Evolutionary conservation across 2,113 vertebrate species (phyloP), one percentile per base, ranked within the genome.

Genomic region (Lates calcarifer): DNA sequence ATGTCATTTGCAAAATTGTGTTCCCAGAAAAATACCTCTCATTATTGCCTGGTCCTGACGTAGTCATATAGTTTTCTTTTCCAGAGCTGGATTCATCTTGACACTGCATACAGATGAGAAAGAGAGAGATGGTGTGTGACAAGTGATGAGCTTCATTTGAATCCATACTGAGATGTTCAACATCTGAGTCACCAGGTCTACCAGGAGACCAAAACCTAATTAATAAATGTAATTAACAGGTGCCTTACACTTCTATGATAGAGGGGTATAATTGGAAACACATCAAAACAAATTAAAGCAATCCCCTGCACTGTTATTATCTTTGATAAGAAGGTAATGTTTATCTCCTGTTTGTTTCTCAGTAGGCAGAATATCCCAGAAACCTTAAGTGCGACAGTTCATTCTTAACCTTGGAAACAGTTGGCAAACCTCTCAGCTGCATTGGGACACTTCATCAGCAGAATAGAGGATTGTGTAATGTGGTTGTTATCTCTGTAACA

Each of bases 1-100:
- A 57, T 81, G 74, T 51, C 15, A 71, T 85, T 77, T 14, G 56
- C 15, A 74, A 77, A 85, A 85, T 35, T 60, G 29, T 57, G 26
- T 61, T 65, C 71, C 53, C 33, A 0, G 68, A 66, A 80, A 77
- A 74, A 63, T 53, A 17, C 11, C 5, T 74, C 22, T 57, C 37
- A n/a, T 77, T 76, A 28, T 66, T 55, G 6, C 18, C 55, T 37
- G 28, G 22, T 33, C n/a, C 11, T 58, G 57, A 79, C 73, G 45
- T 43, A 66, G 57, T 22, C 29, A 37, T 33, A n/a, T 56, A 15
- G 29, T n/a, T 33, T 28, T 85, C 35, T 53, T 53, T 37, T 49
- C 18, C 65, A 45, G 56, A 26, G 29, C 53, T 55, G 28, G n/a
- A 62, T 75, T 64, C 15, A 26, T 47, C 24, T 49, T 64, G 39